These are phyloP conservation scores for Sycophila texana DNA, from an alignment of 2,888 invertebrate genomes.

Conservation along the genomic window DNA sequence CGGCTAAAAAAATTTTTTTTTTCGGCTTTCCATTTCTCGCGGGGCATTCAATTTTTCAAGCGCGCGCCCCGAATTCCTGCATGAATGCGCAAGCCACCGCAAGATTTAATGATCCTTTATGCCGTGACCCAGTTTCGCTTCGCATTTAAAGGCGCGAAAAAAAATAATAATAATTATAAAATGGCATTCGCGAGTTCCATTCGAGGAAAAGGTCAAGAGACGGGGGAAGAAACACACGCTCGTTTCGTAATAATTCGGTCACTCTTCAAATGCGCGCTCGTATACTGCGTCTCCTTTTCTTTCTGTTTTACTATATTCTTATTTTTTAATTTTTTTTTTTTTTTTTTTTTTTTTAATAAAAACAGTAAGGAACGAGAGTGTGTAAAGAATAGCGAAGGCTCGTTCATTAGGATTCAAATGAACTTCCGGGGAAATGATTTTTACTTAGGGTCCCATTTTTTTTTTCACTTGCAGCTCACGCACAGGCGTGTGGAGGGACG, in stretches of 20 bases:
- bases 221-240: not conserved
- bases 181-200: not conserved
- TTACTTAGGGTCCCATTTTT: no score
- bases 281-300: not conserved
- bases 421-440: no score
- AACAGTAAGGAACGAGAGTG: no score
- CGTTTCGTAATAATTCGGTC: constrained; percentile 10
- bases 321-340: no score
- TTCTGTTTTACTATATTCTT: no score
- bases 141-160: not conserved
- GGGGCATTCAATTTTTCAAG: constrained; percentile 21
- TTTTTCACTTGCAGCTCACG: no score
- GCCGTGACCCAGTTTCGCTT: not conserved
- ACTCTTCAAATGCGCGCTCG: not conserved
- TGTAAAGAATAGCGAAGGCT: no score
- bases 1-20: not conserved
- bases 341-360: no score
- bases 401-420: no score
- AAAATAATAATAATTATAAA: not conserved
- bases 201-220: not conserved
- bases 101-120: constrained; percentile 18
- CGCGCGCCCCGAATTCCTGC: constrained; percentile 1
- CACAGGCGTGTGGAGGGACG: no score
- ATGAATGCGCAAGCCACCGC: not conserved
- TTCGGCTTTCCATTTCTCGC: not conserved